Evolutionary conservation across 2,888 invertebrate species (phyloP), one percentile per base, ranked within the genome.

Genomic region (Nomada fucata): DNA sequence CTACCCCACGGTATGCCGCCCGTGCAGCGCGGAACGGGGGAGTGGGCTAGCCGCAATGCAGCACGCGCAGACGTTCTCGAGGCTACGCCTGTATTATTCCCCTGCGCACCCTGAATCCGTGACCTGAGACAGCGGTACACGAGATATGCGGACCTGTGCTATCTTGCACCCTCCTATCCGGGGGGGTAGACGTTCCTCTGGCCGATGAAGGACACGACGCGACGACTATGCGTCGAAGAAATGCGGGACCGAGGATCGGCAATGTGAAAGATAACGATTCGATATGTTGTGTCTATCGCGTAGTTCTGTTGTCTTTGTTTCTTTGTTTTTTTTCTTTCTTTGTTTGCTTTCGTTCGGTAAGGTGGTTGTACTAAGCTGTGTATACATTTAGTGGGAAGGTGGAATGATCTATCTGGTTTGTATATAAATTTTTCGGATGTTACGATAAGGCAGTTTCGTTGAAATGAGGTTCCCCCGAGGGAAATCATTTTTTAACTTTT

Each of bases 31-130:
- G 47, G 68, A 63, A 65, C 83, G 72, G 80, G 86, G 82, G 85
- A 88, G 87, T 83, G 83, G 88, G 83, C 88, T 86, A 89, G 87
- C 91, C 90, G 92, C 92, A 91, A 90, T 91, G 92, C 91, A 91
- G 86, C 88, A 90, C 91, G 92, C 91, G 91, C 92, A 91, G 91
- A 90, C 90, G 91, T 91, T 84, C 90, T 91, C 78, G 82, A 83
- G 78, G 87, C 85, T 86, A 84, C 83, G 87, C 86, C 84, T 82
- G 86, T 87, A 89, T 90, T 84, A 86, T 88, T 76, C 87, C 83
- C 87, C 85, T 84, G 88, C 83, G 67, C 89, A 79, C 79, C 84
- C 84, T 87, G 86, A 86, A 86, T 84, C 76, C 82, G 76, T 85
- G 85, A 85, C 75, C 79, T 87, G 85, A 87, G 85, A 77, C 55